These are phyloP conservation scores for Styela clava DNA, from an alignment of 23 tunicate species.

Conservation along the genomic window DNA sequence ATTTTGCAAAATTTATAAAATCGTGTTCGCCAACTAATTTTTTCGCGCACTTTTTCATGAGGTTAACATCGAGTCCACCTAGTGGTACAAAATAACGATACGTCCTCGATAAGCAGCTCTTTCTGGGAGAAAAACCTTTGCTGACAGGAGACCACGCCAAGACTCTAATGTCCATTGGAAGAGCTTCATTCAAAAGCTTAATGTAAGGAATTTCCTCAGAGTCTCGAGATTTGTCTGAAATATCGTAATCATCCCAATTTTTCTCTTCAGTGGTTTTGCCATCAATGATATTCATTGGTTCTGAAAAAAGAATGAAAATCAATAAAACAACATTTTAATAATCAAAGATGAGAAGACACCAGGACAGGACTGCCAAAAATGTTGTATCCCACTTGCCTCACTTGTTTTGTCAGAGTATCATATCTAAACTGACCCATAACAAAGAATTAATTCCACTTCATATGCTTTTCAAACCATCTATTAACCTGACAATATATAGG, in stretches of 20 bases:
- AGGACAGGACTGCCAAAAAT: too few species aligned
- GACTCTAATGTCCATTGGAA: conserved; percentile 78
- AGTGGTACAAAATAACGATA: conserved; percentile 64
- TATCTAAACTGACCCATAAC: too few species aligned
- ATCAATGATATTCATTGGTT: too few species aligned
- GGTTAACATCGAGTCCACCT: conserved; percentile 47
- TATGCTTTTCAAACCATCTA: too few species aligned
- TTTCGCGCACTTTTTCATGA: conserved; percentile 71
- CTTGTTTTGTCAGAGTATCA: too few species aligned
- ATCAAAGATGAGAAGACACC: too few species aligned
- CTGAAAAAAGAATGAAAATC: too few species aligned
- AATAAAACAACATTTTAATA: too few species aligned
- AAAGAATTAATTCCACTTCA: too few species aligned
- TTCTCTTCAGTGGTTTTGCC: conserved; percentile 2
- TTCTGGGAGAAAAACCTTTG: conserved; percentile 36
- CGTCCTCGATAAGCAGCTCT: conserved; percentile 46
- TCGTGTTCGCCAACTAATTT: conserved; percentile 75
- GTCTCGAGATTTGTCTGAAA: conserved; percentile 42
- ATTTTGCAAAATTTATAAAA: conserved; percentile 69
- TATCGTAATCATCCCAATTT: background rate
- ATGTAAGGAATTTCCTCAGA: conserved; percentile 60
- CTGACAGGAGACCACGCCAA: conserved; percentile 84
- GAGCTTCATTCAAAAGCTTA: conserved; percentile 63
- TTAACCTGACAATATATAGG: too few species aligned
- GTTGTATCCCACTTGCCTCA: too few species aligned